Evolutionary conservation across 2,797 vertebrate species (phyloP).

Genomic region (Lateolabrax maculatus): DNA sequence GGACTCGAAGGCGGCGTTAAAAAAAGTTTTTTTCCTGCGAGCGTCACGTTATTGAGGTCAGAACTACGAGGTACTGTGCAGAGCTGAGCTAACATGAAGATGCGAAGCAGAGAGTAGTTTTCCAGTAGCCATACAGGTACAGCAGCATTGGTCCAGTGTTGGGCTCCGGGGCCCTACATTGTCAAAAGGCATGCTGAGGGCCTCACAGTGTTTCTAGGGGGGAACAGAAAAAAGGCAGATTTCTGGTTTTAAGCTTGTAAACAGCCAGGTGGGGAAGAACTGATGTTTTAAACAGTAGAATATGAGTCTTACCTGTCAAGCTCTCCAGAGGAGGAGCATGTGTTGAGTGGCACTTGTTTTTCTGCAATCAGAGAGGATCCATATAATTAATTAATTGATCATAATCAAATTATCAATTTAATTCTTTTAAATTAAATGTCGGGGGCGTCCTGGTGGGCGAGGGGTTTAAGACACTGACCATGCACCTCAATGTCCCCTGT

Average conservation of each 20-base stretch:
- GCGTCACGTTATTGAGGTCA: slow-evolving; percentile 15
- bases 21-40: not conserved
- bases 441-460: no score
- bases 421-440: no score
- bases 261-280: not conserved
- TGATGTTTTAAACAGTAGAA: not conserved
- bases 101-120: slow-evolving; percentile 61
- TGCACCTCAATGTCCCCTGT: no score
- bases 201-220: slow-evolving; percentile 83
- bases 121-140: slow-evolving; percentile 76
- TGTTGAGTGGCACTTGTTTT: slow-evolving; percentile 82
- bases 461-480: no score
- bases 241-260: not conserved
- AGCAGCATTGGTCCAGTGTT: slow-evolving; percentile 89
- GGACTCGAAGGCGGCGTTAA: not conserved
- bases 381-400: no score
- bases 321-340: slow-evolving; percentile 79
- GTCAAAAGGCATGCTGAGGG: slow-evolving; percentile 76
- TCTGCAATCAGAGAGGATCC: slow-evolving; percentile 65
- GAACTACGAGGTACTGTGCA: slow-evolving; percentile 37
- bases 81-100: slow-evolving; percentile 51
- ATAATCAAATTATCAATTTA: no score
- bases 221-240: slow-evolving; percentile 42
- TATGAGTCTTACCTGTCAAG: slow-evolving; percentile 86
- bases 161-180: slow-evolving; percentile 68